Conservation (phyloP, 2,797 vertebrate genomes). For the Danio jaintianensis region DNA sequence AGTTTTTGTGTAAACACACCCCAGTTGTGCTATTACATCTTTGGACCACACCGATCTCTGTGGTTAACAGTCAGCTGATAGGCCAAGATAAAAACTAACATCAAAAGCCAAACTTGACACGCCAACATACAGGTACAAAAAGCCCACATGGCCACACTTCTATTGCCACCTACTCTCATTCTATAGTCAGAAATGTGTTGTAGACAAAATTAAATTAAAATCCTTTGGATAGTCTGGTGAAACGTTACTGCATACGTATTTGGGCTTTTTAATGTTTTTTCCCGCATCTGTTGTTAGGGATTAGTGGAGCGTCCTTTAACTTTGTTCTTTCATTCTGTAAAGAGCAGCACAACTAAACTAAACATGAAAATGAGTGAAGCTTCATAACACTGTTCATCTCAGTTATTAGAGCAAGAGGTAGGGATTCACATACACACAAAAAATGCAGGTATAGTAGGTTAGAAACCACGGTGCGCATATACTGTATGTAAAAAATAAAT, state of each 20-base stretch:
- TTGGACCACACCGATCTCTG: conserved; percentile 59
- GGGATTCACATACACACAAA: conserved; percentile 61
- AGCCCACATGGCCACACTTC: conserved; percentile 67
- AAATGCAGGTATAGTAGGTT: conserved; percentile 61
- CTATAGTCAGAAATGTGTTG: conserved; percentile 29
- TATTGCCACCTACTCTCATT: conserved; percentile 57
- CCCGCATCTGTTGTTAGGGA: conserved; percentile 67
- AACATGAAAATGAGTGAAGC: conserved; percentile 39
- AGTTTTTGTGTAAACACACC: conserved; percentile 46
- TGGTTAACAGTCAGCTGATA: conserved; percentile 76
- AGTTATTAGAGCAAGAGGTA: conserved; percentile 63
- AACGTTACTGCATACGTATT: conserved; percentile 76
- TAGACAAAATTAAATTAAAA: conserved; percentile 71
- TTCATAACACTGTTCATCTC: conserved; percentile 58
- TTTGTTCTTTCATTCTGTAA: conserved; percentile 46
- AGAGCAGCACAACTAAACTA: conserved; percentile 55
- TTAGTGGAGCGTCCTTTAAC: conserved; percentile 55
- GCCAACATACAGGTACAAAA: conserved; percentile 60
- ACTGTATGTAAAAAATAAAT: conserved; percentile 84
- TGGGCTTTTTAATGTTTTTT: conserved; percentile 66
- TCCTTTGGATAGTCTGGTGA: conserved; percentile 73
- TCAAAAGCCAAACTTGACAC: conserved; percentile 38
- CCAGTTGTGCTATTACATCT: conserved; percentile 57
- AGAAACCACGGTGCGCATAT: conserved; percentile 78
- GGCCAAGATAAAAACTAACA: conserved; percentile 68